Conservation (phyloP, 2,888 invertebrate species). For the Harpalus rufipes region DNA sequence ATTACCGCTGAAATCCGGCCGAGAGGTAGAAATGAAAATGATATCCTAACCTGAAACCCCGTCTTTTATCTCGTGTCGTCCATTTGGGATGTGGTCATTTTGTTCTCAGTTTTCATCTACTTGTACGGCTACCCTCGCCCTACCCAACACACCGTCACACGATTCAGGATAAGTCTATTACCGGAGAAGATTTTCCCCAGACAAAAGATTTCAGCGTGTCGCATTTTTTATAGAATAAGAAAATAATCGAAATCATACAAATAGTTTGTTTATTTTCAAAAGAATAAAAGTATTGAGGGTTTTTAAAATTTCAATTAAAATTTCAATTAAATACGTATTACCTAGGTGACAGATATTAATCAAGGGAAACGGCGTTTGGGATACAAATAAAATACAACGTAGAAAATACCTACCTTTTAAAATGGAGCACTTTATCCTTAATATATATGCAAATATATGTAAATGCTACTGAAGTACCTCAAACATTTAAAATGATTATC, state of each 20-base stretch:
- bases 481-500: slow-evolving; percentile 49
- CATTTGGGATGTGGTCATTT: not conserved
- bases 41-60: not conserved
- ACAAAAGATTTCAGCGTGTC: not conserved
- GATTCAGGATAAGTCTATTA: not conserved
- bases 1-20: not conserved
- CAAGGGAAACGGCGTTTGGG: not conserved
- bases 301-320: slow-evolving; percentile 21
- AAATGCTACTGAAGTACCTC: slow-evolving; percentile 42
- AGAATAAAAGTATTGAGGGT: not conserved
- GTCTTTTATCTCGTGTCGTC: not conserved
- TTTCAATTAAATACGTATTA: slow-evolving; percentile 24
- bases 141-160: not conserved
- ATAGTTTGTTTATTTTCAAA: too few species aligned
- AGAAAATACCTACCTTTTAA: slow-evolving; percentile 23
- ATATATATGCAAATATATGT: slow-evolving; percentile 55
- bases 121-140: not conserved
- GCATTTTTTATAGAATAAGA: not conserved
- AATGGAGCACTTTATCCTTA: slow-evolving; percentile 42
- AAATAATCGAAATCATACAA: not conserved
- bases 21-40: not conserved
- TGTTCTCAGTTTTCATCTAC: not conserved
- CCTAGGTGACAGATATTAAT: slow-evolving; percentile 24
- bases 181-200: not conserved
- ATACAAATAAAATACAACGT: slow-evolving; percentile 43